A percentile compares a stretch with the other conserved stretches of the same genome.
phyloP scores from a whole-genome alignment of 2,797 vertebrate genomes.

The Toxotes lorentzi region DNA sequence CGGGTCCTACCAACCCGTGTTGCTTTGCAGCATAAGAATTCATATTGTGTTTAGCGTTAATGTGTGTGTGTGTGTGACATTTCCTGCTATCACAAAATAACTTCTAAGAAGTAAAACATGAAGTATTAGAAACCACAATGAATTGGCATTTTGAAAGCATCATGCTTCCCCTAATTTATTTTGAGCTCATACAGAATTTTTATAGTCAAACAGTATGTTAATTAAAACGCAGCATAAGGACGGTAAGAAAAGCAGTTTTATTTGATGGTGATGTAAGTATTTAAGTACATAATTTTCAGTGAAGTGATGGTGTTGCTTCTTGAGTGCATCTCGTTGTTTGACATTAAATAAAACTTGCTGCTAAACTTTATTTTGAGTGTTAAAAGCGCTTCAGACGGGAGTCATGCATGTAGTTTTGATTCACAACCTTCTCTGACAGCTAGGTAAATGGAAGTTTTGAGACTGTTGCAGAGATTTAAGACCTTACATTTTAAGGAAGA shows the following conservation, averaged over 20 bases:
- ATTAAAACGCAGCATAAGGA: neutral
- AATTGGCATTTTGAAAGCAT: neutral
- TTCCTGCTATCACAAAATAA: neutral
- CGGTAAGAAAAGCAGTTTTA: neutral
- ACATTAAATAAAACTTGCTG: neutral
- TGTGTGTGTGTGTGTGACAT: neutral
- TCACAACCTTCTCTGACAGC: neutral
- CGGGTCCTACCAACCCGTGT: neutral
- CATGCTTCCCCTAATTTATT: conserved; percentile 7
- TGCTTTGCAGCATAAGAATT: neutral
- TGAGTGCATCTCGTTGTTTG: neutral
- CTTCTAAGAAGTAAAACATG: neutral
- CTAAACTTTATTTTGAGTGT: too few relatives aligned
- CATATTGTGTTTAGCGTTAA: neutral
- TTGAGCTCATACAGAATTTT: neutral
- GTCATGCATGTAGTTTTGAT: conserved; percentile 1
- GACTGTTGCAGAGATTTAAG: conserved; percentile 9
- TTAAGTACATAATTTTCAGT: neutral
- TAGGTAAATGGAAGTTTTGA: conserved; percentile 13
- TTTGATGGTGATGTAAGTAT: neutral
- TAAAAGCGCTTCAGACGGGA: neutral
- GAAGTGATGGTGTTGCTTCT: neutral
- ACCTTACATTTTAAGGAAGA: conserved; percentile 60
- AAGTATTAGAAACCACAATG: conserved; percentile 2
- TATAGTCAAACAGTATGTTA: neutral